Conservation (phyloP, 2,888 invertebrate species). For the Coecobrya sp. region DNA sequence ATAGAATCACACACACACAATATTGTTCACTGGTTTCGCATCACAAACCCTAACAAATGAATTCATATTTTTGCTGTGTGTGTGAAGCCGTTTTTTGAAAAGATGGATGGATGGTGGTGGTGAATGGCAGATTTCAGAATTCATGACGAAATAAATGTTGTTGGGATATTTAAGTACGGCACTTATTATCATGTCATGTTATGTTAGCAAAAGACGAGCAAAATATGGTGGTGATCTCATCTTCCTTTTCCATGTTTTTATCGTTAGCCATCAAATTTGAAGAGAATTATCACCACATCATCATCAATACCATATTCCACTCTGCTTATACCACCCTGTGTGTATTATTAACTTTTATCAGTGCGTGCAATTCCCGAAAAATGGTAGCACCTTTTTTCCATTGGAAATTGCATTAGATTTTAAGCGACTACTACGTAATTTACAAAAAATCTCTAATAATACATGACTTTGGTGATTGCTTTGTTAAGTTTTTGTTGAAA, state of each 20-base stretch:
- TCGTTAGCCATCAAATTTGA: constrained; percentile 34
- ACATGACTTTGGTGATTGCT: too few relatives aligned
- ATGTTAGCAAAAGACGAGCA: constrained; percentile 52
- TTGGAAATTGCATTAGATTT: too few relatives aligned
- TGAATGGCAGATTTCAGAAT: constrained; percentile 52
- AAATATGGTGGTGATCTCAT: constrained; percentile 79
- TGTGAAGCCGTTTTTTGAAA: constrained; percentile 10
- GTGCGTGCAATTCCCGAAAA: neutral
- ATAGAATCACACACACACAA: neutral
- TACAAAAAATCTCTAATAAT: too few relatives aligned
- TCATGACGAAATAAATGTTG: constrained; percentile 20
- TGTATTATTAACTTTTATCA: neutral
- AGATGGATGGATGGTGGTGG: constrained; percentile 38
- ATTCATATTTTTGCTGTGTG: neutral
- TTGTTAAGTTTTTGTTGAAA: too few relatives aligned
- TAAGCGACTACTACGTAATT: too few relatives aligned
- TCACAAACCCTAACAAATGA: constrained; percentile 1
- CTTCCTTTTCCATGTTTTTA: constrained; percentile 49
- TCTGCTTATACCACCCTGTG: neutral
- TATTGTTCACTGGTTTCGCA: neutral
- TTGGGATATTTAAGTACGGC: neutral
- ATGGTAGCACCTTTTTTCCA: too few relatives aligned
- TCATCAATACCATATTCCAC: neutral
- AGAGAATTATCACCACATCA: neutral
- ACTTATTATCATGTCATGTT: constrained; percentile 11